Evolutionary conservation across 2,797 vertebrate species (phyloP).

Genomic region (Poeciliopsis gracilis): DNA sequence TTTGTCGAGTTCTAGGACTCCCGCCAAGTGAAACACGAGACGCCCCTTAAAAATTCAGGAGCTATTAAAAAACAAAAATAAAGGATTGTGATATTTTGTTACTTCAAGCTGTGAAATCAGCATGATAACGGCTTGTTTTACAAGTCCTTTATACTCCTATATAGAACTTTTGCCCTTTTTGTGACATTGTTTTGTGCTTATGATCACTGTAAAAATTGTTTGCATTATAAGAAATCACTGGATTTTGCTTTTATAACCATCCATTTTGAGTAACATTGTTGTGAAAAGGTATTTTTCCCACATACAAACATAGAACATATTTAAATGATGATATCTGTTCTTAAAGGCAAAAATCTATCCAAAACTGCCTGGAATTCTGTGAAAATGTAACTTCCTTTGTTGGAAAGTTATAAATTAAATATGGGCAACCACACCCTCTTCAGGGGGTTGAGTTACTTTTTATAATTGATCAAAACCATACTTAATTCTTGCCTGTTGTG

Average conservation of each 20-base stretch:
- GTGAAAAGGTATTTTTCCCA: neutral
- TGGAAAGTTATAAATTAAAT: neutral
- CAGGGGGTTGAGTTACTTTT: neutral
- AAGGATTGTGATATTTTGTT: slow-evolving; percentile 65
- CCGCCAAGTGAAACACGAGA: slow-evolving; percentile 78
- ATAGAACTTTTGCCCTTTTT: slow-evolving; percentile 26
- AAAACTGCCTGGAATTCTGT: neutral
- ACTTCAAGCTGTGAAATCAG: slow-evolving; percentile 69
- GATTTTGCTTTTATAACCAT: neutral
- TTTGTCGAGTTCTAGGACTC: slow-evolving; percentile 70
- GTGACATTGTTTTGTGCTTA: slow-evolving; percentile 18
- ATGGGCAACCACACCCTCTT: neutral
- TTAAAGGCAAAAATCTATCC: neutral
- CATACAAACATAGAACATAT: neutral
- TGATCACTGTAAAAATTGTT: neutral
- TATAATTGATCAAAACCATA: neutral
- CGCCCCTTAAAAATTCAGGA: slow-evolving; percentile 81
- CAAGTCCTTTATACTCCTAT: slow-evolving; percentile 21
- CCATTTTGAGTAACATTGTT: neutral
- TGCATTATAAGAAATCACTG: slow-evolving; percentile 1
- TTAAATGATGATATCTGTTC: neutral
- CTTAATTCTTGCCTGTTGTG: neutral
- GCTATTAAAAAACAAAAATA: slow-evolving; percentile 77
- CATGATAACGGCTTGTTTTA: slow-evolving; percentile 28
- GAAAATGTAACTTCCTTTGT: neutral